Percentiles rank a stretch among this genome's conserved stretches.
Conservation (phyloP, 2,797 vertebrate species). For the Danio jaintianensis region DNA sequence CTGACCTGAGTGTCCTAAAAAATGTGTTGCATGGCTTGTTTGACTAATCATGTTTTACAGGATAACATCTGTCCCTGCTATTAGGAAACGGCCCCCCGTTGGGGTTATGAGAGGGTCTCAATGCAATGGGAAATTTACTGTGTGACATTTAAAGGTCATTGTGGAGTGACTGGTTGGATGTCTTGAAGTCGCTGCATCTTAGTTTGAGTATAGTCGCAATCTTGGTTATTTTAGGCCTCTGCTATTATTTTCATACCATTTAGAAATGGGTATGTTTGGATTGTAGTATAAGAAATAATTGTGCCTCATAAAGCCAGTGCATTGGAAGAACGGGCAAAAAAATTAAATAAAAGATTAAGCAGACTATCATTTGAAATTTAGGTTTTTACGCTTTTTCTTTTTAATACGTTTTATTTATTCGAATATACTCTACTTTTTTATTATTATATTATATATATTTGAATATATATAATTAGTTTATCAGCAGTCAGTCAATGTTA, state of each 20-base stretch:
- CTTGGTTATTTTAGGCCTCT: neutral
- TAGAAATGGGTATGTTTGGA: neutral
- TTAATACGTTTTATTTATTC: too few species aligned
- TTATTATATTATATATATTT: too few species aligned
- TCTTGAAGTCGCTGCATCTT: neutral
- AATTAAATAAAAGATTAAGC: too few species aligned
- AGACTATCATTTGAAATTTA: too few species aligned
- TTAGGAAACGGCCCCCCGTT: constrained; percentile 21
- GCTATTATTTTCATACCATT: neutral
- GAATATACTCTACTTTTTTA: too few species aligned
- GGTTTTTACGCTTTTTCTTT: too few species aligned
- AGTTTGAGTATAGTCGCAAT: neutral
- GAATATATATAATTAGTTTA: too few species aligned
- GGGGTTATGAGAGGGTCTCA: constrained; percentile 3
- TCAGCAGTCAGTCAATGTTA: too few species aligned
- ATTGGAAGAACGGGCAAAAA: too few species aligned
- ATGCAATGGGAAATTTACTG: constrained; percentile 16
- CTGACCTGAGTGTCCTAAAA: neutral
- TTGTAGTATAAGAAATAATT: neutral
- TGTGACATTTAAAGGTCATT: constrained; percentile 50
- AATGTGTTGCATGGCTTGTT: constrained; percentile 13
- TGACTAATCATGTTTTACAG: constrained; percentile 39
- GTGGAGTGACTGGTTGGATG: constrained; percentile 5
- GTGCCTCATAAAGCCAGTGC: neutral
- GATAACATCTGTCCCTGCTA: constrained; percentile 34